Conservation (phyloP, 2,113 vertebrate species). For the Narcine bancroftii region DNA sequence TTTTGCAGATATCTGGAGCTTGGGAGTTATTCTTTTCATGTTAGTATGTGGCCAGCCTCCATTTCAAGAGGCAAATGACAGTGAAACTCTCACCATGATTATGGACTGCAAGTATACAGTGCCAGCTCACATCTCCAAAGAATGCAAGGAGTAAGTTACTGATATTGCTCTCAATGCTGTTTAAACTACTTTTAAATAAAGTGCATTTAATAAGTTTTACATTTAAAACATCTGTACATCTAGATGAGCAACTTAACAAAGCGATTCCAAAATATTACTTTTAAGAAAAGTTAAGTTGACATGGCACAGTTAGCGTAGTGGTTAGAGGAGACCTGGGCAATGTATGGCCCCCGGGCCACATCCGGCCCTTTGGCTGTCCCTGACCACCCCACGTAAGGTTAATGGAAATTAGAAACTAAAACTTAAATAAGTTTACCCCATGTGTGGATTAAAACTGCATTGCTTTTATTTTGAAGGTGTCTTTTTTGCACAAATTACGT, state of each 20-base stretch:
- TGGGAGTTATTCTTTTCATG: slow-evolving; percentile 97
- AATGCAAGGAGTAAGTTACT: slow-evolving; percentile 87
- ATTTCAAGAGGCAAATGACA: slow-evolving; percentile 97
- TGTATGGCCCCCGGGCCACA: too few relatives aligned
- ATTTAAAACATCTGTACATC: neutral
- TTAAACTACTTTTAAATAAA: neutral
- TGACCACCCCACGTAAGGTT: too few relatives aligned
- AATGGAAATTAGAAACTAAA: too few relatives aligned
- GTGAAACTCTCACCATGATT: slow-evolving; percentile 97
- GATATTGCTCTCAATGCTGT: neutral
- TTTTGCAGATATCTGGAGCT: slow-evolving; percentile 88
- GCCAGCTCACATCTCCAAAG: slow-evolving; percentile 77
- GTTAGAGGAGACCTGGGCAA: too few relatives aligned
- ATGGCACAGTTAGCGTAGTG: too few relatives aligned
- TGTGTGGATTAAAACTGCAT: too few relatives aligned
- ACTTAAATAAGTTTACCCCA: too few relatives aligned
- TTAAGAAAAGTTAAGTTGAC: neutral
- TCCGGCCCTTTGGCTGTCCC: too few relatives aligned
- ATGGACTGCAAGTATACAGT: slow-evolving; percentile 99
- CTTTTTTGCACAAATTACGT: too few relatives aligned
- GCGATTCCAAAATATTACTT: neutral
- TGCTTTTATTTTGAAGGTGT: too few relatives aligned
- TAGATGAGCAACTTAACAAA: neutral
- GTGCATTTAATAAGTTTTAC: neutral
- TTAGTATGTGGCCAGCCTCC: slow-evolving; percentile 92